These are phyloP conservation scores for Mythimna ferrago DNA, from an alignment of 2,888 invertebrate genomes.

Conservation along the genomic window DNA sequence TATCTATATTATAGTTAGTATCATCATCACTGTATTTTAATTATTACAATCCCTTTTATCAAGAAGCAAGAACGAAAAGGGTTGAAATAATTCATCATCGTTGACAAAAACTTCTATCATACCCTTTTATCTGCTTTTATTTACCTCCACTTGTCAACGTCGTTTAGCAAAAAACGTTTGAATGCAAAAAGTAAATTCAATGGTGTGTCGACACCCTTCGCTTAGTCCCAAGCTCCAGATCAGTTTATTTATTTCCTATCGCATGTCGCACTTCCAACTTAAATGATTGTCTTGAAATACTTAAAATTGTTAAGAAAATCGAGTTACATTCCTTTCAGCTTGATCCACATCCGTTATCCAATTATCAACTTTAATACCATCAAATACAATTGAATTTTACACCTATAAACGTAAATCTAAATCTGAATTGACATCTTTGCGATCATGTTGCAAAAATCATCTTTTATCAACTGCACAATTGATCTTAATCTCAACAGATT, in stretches of 20 bases:
- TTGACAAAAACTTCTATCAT: conserved; percentile 6
- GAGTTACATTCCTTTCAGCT: conserved; percentile 61
- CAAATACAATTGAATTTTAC: conserved; percentile 48
- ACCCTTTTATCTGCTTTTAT: conserved; percentile 18
- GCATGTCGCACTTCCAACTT: conserved; percentile 58
- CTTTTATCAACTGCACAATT: conserved; percentile 30
- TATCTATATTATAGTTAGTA: neutral
- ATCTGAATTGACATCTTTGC: conserved; percentile 64
- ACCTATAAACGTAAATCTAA: conserved; percentile 52
- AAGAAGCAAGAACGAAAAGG: neutral
- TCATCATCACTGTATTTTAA: neutral
- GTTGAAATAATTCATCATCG: conserved; percentile 7
- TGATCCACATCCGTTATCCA: conserved; percentile 34
- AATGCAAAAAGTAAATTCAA: conserved; percentile 50
- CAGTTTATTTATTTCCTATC: conserved; percentile 61
- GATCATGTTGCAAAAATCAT: conserved; percentile 60
- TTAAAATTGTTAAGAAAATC: conserved; percentile 65
- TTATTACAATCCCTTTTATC: neutral
- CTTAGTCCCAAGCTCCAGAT: conserved; percentile 36
- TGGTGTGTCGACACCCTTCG: conserved; percentile 48
- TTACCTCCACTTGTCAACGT: conserved; percentile 33
- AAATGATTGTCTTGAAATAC: conserved; percentile 66
- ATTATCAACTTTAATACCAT: conserved; percentile 57
- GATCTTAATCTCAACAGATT: conserved; percentile 23
- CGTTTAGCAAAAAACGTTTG: conserved; percentile 25